Conservation (phyloP, 2,888 invertebrate genomes). For the Podotricha telesiphe region DNA sequence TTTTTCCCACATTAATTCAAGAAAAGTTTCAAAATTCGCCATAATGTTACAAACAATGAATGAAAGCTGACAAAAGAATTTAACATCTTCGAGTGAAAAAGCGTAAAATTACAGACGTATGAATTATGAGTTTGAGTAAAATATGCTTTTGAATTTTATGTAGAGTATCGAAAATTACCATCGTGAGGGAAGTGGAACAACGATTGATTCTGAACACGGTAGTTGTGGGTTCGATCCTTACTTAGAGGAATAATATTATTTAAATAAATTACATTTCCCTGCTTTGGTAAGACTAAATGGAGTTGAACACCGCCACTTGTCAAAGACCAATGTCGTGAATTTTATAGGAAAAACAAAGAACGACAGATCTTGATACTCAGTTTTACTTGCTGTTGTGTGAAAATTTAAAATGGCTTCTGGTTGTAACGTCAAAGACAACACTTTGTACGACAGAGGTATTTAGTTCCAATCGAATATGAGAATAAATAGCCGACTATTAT, state of each 20-base stretch:
- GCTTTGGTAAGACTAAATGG: no score
- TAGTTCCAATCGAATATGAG: background rate
- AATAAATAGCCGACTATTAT: no score
- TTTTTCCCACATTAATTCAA: background rate
- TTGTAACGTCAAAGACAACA: background rate
- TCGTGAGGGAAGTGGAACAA: no score
- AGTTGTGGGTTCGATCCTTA: background rate
- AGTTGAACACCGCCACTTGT: no score
- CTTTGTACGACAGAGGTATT: background rate
- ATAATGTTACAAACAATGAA: constrained; percentile 12
- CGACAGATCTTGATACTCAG: no score
- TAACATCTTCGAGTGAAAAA: background rate
- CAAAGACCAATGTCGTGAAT: no score
- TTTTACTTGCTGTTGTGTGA: no score
- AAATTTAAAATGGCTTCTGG: no score
- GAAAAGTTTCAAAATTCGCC: background rate
- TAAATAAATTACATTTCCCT: no score
- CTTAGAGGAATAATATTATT: no score
- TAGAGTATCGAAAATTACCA: background rate
- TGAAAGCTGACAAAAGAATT: constrained; percentile 11
- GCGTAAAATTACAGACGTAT: constrained; percentile 15
- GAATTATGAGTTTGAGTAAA: constrained; percentile 6
- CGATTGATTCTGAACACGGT: no score
- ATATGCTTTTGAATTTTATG: constrained; percentile 17
- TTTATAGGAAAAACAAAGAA: no score